Base-by-base conservation (phyloP, 2,797 vertebrate species). In the Chrysolophus pictus region DNA sequence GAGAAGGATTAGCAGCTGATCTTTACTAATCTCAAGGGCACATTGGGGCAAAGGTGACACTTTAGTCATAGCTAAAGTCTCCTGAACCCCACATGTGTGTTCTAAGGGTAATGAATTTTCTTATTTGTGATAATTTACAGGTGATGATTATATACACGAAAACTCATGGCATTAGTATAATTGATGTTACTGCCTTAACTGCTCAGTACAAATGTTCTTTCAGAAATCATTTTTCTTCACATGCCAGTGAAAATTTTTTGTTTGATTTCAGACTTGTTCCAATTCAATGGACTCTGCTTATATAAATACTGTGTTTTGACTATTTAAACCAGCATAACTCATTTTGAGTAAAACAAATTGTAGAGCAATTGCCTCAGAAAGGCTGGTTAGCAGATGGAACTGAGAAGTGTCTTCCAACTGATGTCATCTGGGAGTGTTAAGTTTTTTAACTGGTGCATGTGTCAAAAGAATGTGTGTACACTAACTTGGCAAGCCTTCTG, bases 71-170 rank as follows among this genome's bases (percentile, higher is more conserved):
- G 6, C 7, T 84, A 62, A 1, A 1, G 39, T 51, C 15, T 90
- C 9, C 42, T 79, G 21, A 16, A 11, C 28, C 8, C n/a, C 28
- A 60, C 9, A 2, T 0, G 0, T 12, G 5, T 16, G 4, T 0
- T 37, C 11, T 47, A 37, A 81, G 72, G 29, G 18, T 7, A 63
- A 8, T 64, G 11, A 19, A 37, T 49, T 69, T 35, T 35, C 47
- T 55, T 71, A 9, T 65, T 82, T 75, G 3, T 81, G 42, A 1
- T 41, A 72, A 55, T 88, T 78, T 90, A 14, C 11, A 70, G 13
- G 4, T 13, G 8, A 22, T 39, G 7, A 24, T 42, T 37, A 26
- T 63, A n/a, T 26, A 67, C 63, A 59, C 26, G 46, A 59, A 91
- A 81, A 42, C 5, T 9, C 11, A 0, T 22, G 19, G 1, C 4